Evolutionary conservation across 2,797 vertebrate genomes (phyloP).

Genomic region (Prionace glauca): DNA sequence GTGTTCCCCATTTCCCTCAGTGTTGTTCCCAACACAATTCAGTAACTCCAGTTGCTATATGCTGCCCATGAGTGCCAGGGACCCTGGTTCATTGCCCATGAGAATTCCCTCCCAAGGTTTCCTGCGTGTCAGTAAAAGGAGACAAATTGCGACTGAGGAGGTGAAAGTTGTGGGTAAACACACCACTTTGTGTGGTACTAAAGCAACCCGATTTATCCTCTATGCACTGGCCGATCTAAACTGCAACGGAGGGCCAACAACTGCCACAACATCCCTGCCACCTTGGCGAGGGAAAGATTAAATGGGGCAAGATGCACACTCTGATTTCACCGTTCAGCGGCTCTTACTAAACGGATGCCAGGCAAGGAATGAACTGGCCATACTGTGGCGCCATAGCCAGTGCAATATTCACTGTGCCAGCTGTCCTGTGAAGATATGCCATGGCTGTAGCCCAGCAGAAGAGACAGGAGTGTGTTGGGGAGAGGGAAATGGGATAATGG

Average conservation of each 20-base stretch:
- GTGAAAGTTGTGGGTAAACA: not conserved
- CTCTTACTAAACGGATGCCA: not conserved
- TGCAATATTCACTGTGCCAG: not conserved
- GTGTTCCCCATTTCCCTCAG: not conserved
- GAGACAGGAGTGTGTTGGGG: not conserved
- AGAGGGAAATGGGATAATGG: not conserved
- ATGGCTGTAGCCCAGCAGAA: not conserved
- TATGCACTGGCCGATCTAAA: not conserved
- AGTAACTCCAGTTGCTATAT: not conserved
- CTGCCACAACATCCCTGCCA: not conserved
- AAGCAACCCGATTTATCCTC: not conserved
- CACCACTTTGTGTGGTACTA: not conserved
- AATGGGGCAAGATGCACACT: not conserved
- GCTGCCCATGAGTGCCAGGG: not conserved
- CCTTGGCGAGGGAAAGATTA: not conserved
- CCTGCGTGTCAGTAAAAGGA: not conserved
- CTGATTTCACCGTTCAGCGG: not conserved
- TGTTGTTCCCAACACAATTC: not conserved
- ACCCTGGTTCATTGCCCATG: not conserved
- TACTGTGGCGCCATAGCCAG: not conserved
- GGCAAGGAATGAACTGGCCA: not conserved
- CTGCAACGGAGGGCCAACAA: not conserved
- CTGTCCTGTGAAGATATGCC: not conserved
- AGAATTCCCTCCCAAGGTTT: not conserved
- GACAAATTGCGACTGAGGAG: not conserved